Evolutionary conservation across 2,113 vertebrate species (phyloP), one percentile per base, ranked within the genome.

Genomic region (Galeopterus variegatus): DNA sequence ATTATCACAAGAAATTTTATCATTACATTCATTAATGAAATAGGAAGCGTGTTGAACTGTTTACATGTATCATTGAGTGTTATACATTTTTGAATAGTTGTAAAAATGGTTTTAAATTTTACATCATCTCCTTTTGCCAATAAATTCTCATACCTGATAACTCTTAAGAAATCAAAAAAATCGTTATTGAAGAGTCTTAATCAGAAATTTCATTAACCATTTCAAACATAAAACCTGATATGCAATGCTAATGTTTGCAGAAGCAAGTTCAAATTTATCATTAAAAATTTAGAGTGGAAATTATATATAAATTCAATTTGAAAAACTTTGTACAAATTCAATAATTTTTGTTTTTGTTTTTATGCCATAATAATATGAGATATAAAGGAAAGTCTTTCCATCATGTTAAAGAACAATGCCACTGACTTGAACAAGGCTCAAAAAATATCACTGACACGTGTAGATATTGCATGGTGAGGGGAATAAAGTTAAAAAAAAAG

Each of bases 61-160:
- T 67, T 54, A 41, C 70, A 41, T 89, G 14, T n/a, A 64, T 52
- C 41, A 18, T 50, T 28, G 26, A 65, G 18, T 23, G 9, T 65
- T 81, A 48, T 28, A 58, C n/a, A 76, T 75, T 86, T 82, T 64
- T 65, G 11, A 90, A 79, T 58, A 23, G 9, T 62, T 88, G 24
- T 36, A 75, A 87, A 88, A 86, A n/a, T 73, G 19, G 8, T n/a
- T 94, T 90, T 48, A 79, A 93, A 90, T 58, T 84, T 85, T 48
- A 26, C 72, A 73, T 31, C 36, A 85, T 36, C 17, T 72, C 26
- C 69, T 54, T 62, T 50, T 92, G 12, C 24, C 76, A 94, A 65
- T 33, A 21, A 75, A 56, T n/a, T 83, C 41, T 13, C 11, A n/a
- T 21, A 58, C 3, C n/a, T 24, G 31, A 75, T 54, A 36, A 72